phyloP scores from a whole-genome alignment of 1,140 invertebrate species.

The Drosophila burlai region DNA sequence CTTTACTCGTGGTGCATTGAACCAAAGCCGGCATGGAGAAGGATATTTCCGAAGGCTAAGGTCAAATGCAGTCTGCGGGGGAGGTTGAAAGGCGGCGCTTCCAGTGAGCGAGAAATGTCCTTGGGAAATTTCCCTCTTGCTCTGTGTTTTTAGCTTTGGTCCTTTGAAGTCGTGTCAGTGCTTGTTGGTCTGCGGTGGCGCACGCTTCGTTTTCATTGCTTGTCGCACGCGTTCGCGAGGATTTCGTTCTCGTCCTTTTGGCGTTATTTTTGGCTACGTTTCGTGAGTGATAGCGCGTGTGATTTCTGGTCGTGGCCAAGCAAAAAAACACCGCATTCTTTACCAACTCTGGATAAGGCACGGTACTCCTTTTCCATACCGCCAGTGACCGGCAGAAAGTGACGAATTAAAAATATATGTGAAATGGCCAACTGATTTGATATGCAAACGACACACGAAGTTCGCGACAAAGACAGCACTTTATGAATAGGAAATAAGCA shows the following conservation, averaged over 20 bases:
- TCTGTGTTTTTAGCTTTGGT: slow-evolving; percentile 33
- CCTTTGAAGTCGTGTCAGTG: slow-evolving; percentile 57
- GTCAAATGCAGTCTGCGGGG: slow-evolving; percentile 68
- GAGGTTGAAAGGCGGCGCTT: slow-evolving; percentile 32
- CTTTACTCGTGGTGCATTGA: slow-evolving; percentile 58
- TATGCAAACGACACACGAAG: slow-evolving; percentile 59
- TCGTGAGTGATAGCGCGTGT: slow-evolving; percentile 44
- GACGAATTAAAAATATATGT: slow-evolving; percentile 31
- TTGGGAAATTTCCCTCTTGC: slow-evolving; percentile 58
- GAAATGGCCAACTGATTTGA: slow-evolving; percentile 49
- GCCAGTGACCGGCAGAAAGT: slow-evolving; percentile 17
- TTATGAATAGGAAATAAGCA: slow-evolving; percentile 71
- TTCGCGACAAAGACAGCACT: slow-evolving; percentile 50
- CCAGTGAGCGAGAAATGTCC: slow-evolving; percentile 68
- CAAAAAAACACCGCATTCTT: slow-evolving; percentile 53
- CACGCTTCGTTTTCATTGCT: slow-evolving; percentile 40
- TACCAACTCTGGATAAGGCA: slow-evolving; percentile 76
- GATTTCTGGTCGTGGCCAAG: slow-evolving; percentile 24
- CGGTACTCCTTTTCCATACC: slow-evolving; percentile 7
- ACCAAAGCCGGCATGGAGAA: slow-evolving; percentile 61
- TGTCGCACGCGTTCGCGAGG: slow-evolving; percentile 11
- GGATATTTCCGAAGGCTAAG: slow-evolving; percentile 72
- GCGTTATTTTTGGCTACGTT: slow-evolving; percentile 48
- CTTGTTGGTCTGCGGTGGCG: slow-evolving; percentile 67
- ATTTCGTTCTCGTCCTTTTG: slow-evolving; percentile 4